phyloP scores from a whole-genome alignment of 2,888 invertebrate genomes.

The Clitarchus hookeri region DNA sequence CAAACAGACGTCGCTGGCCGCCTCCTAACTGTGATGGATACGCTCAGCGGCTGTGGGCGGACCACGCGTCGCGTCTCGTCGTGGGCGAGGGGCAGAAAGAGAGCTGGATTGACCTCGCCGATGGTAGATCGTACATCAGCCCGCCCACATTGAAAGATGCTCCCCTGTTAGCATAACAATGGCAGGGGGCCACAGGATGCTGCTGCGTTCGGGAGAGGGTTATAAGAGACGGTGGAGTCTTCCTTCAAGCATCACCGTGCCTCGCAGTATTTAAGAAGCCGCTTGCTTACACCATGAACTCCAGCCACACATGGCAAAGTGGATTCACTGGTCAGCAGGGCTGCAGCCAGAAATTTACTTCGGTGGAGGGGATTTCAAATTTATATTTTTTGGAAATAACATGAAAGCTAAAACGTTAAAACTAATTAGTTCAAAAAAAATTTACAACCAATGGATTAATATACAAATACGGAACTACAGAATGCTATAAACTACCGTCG shows the following conservation, averaged over 20 bases:
- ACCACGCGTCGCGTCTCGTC: not conserved
- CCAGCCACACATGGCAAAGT: no score
- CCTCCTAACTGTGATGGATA: not conserved
- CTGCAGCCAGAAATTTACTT: no score
- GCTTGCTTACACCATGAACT: no score
- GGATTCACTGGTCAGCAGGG: no score
- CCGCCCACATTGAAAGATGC: not conserved
- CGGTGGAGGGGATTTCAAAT: no score
- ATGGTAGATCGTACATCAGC: not conserved
- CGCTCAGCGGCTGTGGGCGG: not conserved
- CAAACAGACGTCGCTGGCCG: not conserved
- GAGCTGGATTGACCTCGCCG: not conserved
- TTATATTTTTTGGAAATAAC: no score
- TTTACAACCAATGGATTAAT: no score
- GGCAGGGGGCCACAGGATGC: not conserved
- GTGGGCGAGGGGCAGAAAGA: not conserved
- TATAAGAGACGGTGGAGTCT: not conserved
- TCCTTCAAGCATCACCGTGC: not conserved
- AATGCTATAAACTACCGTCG: no score
- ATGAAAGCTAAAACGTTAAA: no score
- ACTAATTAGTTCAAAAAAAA: no score
- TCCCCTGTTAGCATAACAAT: constrained; percentile 14
- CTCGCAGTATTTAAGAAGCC: no score
- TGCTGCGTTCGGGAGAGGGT: not conserved
- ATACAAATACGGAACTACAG: no score